A percentile compares a stretch with the other conserved stretches of the same genome.
Conservation (phyloP, 1,140 invertebrate genomes). For the Vanessa tameamea region DNA sequence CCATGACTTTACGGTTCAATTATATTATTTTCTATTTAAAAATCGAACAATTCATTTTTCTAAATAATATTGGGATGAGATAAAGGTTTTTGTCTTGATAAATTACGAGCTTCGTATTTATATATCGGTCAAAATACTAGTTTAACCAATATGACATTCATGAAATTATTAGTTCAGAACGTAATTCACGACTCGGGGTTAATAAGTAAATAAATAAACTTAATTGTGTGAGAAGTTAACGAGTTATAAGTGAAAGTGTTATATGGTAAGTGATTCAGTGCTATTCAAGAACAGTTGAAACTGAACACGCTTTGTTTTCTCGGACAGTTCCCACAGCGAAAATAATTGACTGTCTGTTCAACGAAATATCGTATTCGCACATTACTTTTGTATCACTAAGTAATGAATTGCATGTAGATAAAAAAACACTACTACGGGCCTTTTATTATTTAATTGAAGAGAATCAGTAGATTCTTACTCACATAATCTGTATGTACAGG, state of each 20-base stretch:
- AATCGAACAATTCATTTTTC: neutral
- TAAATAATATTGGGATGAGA: too few species aligned
- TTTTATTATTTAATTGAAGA: neutral
- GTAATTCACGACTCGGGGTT: neutral
- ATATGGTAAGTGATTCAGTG: constrained; percentile 56
- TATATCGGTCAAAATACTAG: too few species aligned
- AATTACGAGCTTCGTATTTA: too few species aligned
- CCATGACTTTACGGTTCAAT: too few species aligned
- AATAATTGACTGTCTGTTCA: constrained; percentile 73
- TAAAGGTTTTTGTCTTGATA: too few species aligned
- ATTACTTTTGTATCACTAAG: constrained; percentile 64
- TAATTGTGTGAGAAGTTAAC: constrained; percentile 26
- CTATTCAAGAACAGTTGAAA: constrained; percentile 70
- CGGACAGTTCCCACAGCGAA: constrained; percentile 76
- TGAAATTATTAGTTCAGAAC: neutral
- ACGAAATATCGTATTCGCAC: constrained; percentile 73
- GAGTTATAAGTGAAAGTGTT: constrained; percentile 46
- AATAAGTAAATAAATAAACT: neutral
- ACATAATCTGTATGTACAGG: constrained; percentile 6
- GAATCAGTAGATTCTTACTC: too few species aligned
- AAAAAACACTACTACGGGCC: constrained; percentile 12
- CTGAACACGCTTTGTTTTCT: constrained; percentile 75
- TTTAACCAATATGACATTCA: neutral
- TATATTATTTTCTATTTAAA: neutral
- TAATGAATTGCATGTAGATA: constrained; percentile 35